Base-by-base conservation (phyloP, 1,140 invertebrate species). In the Brachionus asplanchnoidis region DNA sequence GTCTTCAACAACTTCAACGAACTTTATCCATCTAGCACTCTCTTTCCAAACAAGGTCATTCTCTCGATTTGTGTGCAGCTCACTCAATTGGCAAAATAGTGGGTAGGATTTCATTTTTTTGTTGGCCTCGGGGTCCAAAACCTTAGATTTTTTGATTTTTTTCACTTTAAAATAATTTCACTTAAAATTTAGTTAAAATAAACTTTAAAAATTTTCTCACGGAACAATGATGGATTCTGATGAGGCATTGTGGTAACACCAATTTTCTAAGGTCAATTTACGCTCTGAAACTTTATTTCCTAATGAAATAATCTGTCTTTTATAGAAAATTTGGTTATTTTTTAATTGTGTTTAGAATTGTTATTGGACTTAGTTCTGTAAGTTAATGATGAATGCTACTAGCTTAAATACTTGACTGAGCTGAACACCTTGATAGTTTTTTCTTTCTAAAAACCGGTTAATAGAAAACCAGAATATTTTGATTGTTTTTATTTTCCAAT, bases 1-100 rank as follows among this genome's bases (percentile, higher is more conserved):
- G 26, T 89, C 88, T 77, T 90, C 89, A 12, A 90, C 89, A 85
- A 90, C 88, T 82, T 90, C 89, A 68, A 89, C 89, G 88, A 90
- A 90, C 86, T 90, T 90, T 28, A 90, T 89, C 91, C 91, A 91
- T 86, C 89, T 85, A 11, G 75, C 73, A 11, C 12, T 42, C 40
- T 84, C 84, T 84, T 84, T 84, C 84, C 84, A 84, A 56, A 66
- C 68, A 9, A 26, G 23, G 0, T 9, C 2, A 50, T 77, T 26
- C 12, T 50, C 46, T 2, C 42, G 20, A 26, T 84, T 73, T 12
- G 46, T 75, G 17, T 68, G 20, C 1, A 84, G 53, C 40, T 75
- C 84, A 66, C 60, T 46, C 23, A 84, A n/a, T 44, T 84, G 56
- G 56, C 66, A 75, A 77, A 84, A 84, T 14, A 84, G 12, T 32